Conservation (phyloP, 1,140 invertebrate species). For the Xylocopa sonorina region DNA sequence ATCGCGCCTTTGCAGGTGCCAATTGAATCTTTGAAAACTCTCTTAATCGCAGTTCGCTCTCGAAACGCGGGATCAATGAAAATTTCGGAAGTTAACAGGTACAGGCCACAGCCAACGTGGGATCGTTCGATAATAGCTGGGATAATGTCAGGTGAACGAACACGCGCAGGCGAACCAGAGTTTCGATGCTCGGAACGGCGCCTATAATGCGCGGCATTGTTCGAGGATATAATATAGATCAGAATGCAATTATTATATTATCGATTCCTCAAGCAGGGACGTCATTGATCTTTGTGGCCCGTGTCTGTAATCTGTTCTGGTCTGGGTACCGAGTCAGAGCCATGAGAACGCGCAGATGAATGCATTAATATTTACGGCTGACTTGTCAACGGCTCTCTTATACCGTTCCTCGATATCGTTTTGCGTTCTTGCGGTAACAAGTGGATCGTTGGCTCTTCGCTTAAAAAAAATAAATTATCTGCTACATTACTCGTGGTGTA, state of each 20-base stretch:
- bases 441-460: no score
- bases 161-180: background rate
- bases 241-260: constrained; percentile 25
- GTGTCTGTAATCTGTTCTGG: constrained; percentile 4
- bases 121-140: background rate
- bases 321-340: background rate
- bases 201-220: background rate
- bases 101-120: background rate
- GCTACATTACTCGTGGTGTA: no score
- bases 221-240: constrained; percentile 13
- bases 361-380: constrained; percentile 30
- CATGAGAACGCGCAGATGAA: constrained; percentile 39
- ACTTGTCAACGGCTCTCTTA: background rate
- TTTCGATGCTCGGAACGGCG: background rate
- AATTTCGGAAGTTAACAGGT: background rate
- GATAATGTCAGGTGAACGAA: background rate
- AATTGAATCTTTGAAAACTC: no score
- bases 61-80: no score
- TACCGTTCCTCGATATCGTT: background rate
- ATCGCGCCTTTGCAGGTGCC: no score
- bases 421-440: background rate
- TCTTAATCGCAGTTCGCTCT: no score
- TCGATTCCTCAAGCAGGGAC: constrained; percentile 41
- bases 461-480: no score
- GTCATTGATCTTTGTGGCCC: constrained; percentile 41